Evolutionary conservation across 2,888 invertebrate species (phyloP), one percentile per base, ranked within the genome.

Genomic region (Eudasyphora cyanicolor): DNA sequence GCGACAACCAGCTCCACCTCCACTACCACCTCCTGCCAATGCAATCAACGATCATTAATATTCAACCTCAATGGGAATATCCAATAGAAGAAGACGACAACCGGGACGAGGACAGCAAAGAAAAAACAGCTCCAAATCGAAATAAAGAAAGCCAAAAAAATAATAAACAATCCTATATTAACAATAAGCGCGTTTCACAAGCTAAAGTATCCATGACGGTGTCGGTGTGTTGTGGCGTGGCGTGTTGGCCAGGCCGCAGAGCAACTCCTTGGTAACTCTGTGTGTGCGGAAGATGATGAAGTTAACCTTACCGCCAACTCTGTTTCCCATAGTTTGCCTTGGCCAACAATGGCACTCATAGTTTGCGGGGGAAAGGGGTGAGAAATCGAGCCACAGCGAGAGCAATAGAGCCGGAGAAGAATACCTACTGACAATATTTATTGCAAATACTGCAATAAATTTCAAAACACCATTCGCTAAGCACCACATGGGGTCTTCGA

Each of bases 401-500:
- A 51, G 27, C n/a, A n/a, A n/a, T n/a, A 35, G 49, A 71, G 76
- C 62, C 32, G 35, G 35, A 78, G 62, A 57, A 38, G 75, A 82
- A 82, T 84, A 81, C 84, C 80, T 81, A 88, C 89, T 87, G 89
- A 89, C 87, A 89, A 89, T 89, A 89, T 89, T 89, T 89, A 89
- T 89, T 88, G 89, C 89, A 89, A 89, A 89, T 89, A 88, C 89
- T 89, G 89, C 88, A 89, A 89, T 89, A 89, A 89, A 89, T 89
- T 89, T 88, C 89, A 86, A 86, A 85, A 86, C 86, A 87, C 86
- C 87, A 86, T 86, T 85, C 87, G 85, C 87, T 86, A 82, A 87
- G 86, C 87, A 85, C 87, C 86, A 84, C 87, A 87, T 86, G 87
- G 85, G 86, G 87, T 86, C 86, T 81, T 89, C 87, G 88, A 90